Evolutionary conservation across 2,888 invertebrate genomes (phyloP).

Genomic region (Ochropacha duplaris): DNA sequence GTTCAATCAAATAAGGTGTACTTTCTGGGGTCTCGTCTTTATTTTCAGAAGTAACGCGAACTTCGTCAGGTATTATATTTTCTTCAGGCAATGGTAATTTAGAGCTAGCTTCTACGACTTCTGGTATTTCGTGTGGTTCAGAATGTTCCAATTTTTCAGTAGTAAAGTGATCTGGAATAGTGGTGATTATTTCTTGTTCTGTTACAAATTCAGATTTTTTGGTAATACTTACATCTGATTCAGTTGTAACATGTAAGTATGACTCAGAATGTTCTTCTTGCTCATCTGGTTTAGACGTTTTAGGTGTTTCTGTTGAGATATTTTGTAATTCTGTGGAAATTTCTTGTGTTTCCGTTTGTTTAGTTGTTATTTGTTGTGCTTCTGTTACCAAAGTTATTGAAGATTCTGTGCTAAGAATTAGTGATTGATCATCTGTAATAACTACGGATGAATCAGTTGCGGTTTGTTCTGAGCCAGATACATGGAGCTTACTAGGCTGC

Average conservation of each 20-base stretch:
- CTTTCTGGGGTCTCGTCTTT: slow-evolving; percentile 37
- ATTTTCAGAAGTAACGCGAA: slow-evolving; percentile 18
- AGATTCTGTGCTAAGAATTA: slow-evolving; percentile 6
- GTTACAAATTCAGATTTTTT: neutral
- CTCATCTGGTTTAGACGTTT: neutral
- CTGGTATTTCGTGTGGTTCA: neutral
- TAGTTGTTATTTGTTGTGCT: slow-evolving; percentile 5
- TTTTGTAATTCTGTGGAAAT: slow-evolving; percentile 5
- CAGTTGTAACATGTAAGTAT: neutral
- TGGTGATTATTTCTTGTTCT: neutral
- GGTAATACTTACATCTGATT: neutral
- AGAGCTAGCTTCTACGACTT: neutral
- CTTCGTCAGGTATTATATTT: neutral
- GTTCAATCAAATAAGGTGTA: slow-evolving; percentile 57
- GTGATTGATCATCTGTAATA: slow-evolving; percentile 8
- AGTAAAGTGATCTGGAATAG: neutral
- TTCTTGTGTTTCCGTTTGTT: slow-evolving; percentile 8
- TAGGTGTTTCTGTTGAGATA: neutral
- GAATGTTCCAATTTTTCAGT: neutral
- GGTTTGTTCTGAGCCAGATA: slow-evolving; percentile 8
- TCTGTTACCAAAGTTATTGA: neutral
- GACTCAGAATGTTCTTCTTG: neutral
- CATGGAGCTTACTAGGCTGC: neutral
- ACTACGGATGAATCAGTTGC: slow-evolving; percentile 8
- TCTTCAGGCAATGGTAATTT: slow-evolving; percentile 1